These are phyloP conservation scores for Loxodonta africana DNA, from an alignment of 2,113 vertebrate species.

Conservation along the genomic window DNA sequence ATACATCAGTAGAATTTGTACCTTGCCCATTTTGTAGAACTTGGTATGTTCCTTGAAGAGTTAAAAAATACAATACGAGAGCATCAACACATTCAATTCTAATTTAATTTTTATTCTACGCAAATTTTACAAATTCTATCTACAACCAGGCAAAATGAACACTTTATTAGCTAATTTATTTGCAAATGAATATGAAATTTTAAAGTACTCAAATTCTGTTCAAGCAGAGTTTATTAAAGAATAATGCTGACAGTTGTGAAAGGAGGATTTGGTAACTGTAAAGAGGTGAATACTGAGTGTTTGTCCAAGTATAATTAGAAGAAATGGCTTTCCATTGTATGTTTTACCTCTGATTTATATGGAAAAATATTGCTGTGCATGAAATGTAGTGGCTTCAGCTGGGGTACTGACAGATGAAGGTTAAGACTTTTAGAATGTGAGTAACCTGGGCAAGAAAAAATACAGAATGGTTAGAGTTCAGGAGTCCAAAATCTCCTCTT, in stretches of 20 bases:
- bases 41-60: background rate
- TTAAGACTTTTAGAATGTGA: background rate
- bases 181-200: background rate
- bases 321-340: background rate
- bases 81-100: background rate
- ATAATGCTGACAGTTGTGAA: background rate
- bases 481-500: background rate
- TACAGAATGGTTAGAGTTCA: background rate
- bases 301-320: background rate
- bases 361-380: background rate
- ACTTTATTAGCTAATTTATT: background rate
- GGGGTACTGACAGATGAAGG: background rate
- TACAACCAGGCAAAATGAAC: background rate
- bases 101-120: background rate
- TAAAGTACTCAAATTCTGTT: background rate
- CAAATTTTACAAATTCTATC: background rate
- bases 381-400: background rate
- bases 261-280: background rate
- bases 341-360: background rate
- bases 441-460: background rate
- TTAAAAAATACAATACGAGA: background rate
- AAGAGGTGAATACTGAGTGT: background rate
- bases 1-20: background rate
- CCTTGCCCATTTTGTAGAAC: background rate
- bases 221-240: background rate